Evolutionary conservation across 2,888 invertebrate genomes (phyloP), one percentile per base, ranked within the genome.

Genomic region (Melieria crassipennis): DNA sequence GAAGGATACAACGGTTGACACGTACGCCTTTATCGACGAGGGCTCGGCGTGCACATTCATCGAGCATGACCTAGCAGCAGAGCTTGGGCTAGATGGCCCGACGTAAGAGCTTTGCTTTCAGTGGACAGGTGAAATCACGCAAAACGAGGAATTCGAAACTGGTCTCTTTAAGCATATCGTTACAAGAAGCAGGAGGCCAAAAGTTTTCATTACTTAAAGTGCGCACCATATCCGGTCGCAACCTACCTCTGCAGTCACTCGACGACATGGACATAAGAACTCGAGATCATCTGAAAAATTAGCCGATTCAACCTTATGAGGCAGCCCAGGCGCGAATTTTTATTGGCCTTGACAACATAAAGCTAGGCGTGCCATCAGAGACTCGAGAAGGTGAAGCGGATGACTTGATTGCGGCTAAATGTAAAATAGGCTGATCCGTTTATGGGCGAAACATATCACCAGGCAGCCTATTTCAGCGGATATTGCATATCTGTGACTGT

Each of bases 91-190:
- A 9, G 65, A 73, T 7, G 74, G 73, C 3, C 73, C 68, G 9
- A 16, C 60, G 6, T 62, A 52, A 30, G 72, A 75, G 16, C 57
- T 75, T 1, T 74, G 71, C 9, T 67, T 76, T 4, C 70, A 68
- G n/a, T 77, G 75, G 75, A 75, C 75, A n/a, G 69, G 72, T n/a
- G 75, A 75, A 9, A 75, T 77, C 56, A 75, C 72, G 6, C 73
- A 76, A 63, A 72, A 48, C 9, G 73, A 77, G 42, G 52, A 72
- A 72, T 10, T 77, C 73, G 3, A 72, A 65, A 56, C 47, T 56
- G 5, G 70, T 75, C 45, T 62, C 5, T 30, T 10, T 75, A 4
- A 45, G 73, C 10, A 72, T 73, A 46, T 71, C 75, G 43, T 58
- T 67, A 0, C 66, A 55, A 5, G 66, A 64, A 7, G 9, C 55